phyloP scores from a whole-genome alignment of 1,140 invertebrate species.

The Micrasema longulum region DNA sequence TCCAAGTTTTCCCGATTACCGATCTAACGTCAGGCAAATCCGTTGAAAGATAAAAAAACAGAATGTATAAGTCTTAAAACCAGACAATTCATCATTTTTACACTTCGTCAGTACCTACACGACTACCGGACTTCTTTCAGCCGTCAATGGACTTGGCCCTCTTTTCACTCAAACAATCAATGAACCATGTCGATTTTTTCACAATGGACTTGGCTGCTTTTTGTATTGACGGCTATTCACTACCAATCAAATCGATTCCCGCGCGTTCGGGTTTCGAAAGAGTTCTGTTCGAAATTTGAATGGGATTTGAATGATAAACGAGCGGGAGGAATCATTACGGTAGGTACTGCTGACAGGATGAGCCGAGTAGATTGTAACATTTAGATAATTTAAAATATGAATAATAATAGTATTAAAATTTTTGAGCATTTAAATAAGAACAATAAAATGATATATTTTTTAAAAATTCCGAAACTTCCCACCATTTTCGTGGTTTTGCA shows the following conservation, averaged over 20 bases:
- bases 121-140: constrained; percentile 46
- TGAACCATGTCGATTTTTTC: background rate
- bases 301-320: constrained; percentile 41
- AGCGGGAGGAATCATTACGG: constrained; percentile 24
- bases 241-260: constrained; percentile 49
- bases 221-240: constrained; percentile 48
- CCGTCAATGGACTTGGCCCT: no score
- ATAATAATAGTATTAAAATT: background rate
- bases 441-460: constrained; percentile 8
- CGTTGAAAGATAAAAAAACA: no score
- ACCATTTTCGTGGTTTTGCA: background rate
- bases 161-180: no score
- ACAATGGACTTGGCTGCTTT: constrained; percentile 27
- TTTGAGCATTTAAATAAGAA: background rate
- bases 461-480: background rate
- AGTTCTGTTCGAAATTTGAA: constrained; percentile 28
- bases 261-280: constrained; percentile 46
- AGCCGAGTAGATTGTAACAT: constrained; percentile 1
- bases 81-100: constrained; percentile 50
- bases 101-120: constrained; percentile 49
- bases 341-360: constrained; percentile 9
- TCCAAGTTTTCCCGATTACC: no score
- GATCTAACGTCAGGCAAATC: no score
- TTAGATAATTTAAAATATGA: constrained; percentile 23
- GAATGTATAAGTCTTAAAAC: no score